These are phyloP conservation scores for Noturus placidus DNA, from an alignment of 2,113 vertebrate species.

Conservation along the genomic window DNA sequence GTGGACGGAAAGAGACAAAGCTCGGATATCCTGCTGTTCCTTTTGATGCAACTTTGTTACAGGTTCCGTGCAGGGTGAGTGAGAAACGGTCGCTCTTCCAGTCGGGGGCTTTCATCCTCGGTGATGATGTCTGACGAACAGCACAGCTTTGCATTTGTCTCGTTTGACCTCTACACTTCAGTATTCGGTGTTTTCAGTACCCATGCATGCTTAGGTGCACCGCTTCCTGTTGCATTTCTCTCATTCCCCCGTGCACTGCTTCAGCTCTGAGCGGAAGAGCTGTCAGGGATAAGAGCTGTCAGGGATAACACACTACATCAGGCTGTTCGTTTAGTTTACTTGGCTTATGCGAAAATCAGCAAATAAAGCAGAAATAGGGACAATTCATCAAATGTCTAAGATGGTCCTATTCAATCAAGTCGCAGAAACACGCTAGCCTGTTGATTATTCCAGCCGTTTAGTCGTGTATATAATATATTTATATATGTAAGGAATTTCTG, in stretches of 20 bases:
- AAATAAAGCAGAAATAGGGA: not conserved
- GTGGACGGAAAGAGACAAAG: conserved; percentile 26
- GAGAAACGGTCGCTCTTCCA: not conserved
- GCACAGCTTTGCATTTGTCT: not conserved
- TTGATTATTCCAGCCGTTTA: not conserved
- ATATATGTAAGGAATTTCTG: no score
- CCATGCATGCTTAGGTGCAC: not conserved
- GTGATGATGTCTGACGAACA: not conserved
- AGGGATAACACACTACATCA: not conserved
- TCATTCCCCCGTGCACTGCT: not conserved
- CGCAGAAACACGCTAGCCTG: not conserved
- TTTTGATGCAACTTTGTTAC: conserved; percentile 72
- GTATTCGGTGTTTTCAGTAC: not conserved
- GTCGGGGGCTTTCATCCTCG: not conserved
- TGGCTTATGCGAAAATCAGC: not conserved
- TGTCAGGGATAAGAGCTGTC: not conserved
- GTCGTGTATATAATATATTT: not conserved
- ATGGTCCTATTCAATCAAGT: not conserved
- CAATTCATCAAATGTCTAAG: not conserved
- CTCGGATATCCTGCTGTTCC: conserved; percentile 35
- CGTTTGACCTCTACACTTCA: not conserved
- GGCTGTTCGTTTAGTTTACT: not conserved
- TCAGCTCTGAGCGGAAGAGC: not conserved
- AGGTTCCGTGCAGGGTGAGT: conserved; percentile 70
- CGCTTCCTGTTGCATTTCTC: not conserved